Evolutionary conservation across 2,797 vertebrate species (phyloP).

Genomic region (Gephyroberyx darwinii): DNA sequence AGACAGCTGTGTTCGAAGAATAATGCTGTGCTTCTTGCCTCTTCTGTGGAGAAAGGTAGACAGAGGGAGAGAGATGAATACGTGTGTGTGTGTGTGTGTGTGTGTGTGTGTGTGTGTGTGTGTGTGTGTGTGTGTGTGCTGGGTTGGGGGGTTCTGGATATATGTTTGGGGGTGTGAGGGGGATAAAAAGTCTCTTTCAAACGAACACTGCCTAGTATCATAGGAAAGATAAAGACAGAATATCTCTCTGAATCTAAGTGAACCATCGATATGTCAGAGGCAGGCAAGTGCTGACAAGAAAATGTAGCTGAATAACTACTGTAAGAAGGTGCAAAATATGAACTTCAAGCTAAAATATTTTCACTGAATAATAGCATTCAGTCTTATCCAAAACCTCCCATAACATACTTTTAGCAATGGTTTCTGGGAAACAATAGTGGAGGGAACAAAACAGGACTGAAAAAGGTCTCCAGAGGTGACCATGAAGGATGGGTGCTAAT

Average conservation of each 20-base stretch:
- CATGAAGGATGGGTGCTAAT: slow-evolving; percentile 48
- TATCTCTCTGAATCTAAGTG: slow-evolving; percentile 23
- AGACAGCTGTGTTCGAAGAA: slow-evolving; percentile 95
- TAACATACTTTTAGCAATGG: neutral
- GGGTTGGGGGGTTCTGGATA: too few relatives aligned
- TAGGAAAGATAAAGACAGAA: slow-evolving; percentile 10
- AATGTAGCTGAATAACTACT: slow-evolving; percentile 20
- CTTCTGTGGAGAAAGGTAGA: slow-evolving; percentile 77
- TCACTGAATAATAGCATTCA: slow-evolving; percentile 27
- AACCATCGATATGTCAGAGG: slow-evolving; percentile 22
- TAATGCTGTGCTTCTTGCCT: slow-evolving; percentile 92
- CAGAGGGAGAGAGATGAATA: slow-evolving; percentile 35
- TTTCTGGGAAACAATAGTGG: neutral
- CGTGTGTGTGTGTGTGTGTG: neutral
- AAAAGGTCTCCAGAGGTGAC: slow-evolving; percentile 44
- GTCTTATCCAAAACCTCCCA: slow-evolving; percentile 22
- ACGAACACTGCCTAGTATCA: too few relatives aligned
- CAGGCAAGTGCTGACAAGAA: slow-evolving; percentile 39
- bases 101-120: too few relatives aligned
- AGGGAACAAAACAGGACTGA: slow-evolving; percentile 20
- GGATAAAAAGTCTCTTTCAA: neutral
- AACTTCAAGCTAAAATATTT: slow-evolving; percentile 5
- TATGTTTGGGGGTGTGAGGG: too few relatives aligned
- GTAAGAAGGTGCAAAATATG: slow-evolving; percentile 25
- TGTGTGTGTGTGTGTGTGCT: too few relatives aligned